A percentile compares a stretch with the other conserved stretches of the same genome.
Conservation (phyloP, 2,113 vertebrate species). For the Oceanodroma tethys region DNA sequence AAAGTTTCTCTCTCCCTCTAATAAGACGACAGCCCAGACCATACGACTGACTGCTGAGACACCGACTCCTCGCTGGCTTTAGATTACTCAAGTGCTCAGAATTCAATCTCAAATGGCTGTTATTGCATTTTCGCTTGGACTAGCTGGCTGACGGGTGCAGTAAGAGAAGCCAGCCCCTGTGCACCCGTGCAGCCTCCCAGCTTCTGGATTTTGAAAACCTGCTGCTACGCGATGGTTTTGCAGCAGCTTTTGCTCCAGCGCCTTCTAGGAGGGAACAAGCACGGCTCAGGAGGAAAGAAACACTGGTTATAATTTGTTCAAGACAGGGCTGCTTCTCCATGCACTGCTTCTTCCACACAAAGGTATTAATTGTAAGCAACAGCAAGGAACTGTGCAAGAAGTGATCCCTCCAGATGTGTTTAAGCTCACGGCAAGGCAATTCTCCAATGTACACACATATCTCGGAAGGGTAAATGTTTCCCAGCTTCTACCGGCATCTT, state of each 20-base stretch:
- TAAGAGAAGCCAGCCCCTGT: not conserved
- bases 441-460: slow-evolving; percentile 57
- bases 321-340: not conserved
- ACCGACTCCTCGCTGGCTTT: slow-evolving; percentile 50
- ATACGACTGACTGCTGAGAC: slow-evolving; percentile 57
- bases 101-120: slow-evolving; percentile 63
- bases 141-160: not conserved
- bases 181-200: not conserved
- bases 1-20: slow-evolving; percentile 66
- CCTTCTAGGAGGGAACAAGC: not conserved
- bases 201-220: not conserved
- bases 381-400: not conserved
- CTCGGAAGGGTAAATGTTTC: slow-evolving; percentile 63
- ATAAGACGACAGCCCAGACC: slow-evolving; percentile 62
- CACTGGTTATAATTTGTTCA: not conserved
- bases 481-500: not conserved
- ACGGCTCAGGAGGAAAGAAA: not conserved
- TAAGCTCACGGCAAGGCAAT: slow-evolving; percentile 15
- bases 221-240: not conserved
- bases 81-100: slow-evolving; percentile 59
- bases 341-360: not conserved
- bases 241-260: not conserved
- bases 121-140: slow-evolving; percentile 10
- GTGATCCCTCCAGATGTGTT: slow-evolving; percentile 17
- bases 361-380: not conserved